phyloP scores from a whole-genome alignment of 1,140 invertebrate genomes.

The Cydia fagiglandana region DNA sequence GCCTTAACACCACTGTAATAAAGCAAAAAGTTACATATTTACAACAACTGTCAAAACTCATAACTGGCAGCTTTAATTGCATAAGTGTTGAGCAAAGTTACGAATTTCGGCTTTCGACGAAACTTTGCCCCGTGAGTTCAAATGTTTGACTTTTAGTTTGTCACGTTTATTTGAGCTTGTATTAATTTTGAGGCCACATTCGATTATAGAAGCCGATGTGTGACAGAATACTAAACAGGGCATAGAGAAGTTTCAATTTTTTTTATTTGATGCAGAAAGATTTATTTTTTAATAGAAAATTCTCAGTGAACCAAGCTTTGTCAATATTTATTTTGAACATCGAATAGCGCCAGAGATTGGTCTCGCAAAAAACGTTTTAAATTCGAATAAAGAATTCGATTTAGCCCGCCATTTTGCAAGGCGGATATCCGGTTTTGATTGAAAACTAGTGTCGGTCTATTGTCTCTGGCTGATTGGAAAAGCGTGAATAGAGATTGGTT shows the following conservation, averaged over 20 bases:
- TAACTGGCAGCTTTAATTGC: background rate
- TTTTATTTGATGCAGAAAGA: no score
- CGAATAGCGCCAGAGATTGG: background rate
- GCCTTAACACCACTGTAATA: no score
- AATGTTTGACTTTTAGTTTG: constrained; percentile 6
- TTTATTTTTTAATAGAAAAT: background rate
- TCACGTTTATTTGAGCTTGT: background rate
- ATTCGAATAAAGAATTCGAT: constrained; percentile 17
- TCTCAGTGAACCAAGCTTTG: background rate
- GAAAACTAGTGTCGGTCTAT: constrained; percentile 13
- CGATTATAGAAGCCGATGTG: background rate
- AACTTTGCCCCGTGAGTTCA: background rate
- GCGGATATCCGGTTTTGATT: constrained; percentile 7
- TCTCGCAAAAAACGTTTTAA: background rate
- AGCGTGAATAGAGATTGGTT: background rate
- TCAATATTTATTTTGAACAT: background rate
- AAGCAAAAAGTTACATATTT: background rate
- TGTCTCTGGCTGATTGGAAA: constrained; percentile 2
- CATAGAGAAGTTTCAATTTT: no score
- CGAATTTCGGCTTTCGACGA: background rate
- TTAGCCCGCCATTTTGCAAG: constrained; percentile 9
- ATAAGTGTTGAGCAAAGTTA: background rate
- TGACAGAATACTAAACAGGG: background rate
- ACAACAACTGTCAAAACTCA: background rate
- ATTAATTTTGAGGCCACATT: background rate